These are phyloP conservation scores for Coregonus ussuriensis DNA, from an alignment of 2,797 vertebrate species.

Conservation along the genomic window DNA sequence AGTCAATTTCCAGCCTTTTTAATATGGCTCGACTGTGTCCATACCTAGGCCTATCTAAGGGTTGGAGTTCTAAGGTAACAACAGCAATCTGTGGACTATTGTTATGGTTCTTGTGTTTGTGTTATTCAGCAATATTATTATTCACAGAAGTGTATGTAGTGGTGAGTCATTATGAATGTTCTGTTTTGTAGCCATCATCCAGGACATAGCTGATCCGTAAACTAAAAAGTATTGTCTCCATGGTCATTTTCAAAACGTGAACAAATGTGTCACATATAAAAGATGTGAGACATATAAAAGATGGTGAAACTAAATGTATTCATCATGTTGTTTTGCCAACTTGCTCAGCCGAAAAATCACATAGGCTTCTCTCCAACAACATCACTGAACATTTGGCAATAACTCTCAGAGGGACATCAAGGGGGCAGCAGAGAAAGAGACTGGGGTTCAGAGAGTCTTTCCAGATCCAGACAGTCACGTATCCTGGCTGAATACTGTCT, in stretches of 20 bases:
- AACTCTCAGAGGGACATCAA: constrained; percentile 69
- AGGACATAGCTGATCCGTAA: constrained; percentile 66
- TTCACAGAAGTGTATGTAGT: constrained; percentile 44
- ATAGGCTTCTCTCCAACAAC: constrained; percentile 66
- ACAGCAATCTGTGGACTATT: constrained; percentile 57
- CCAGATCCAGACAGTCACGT: constrained; percentile 70
- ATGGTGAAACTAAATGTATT: constrained; percentile 60
- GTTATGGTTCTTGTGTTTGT: constrained; percentile 70
- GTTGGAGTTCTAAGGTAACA: constrained; percentile 71
- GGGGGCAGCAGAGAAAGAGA: constrained; percentile 59
- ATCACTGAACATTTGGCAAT: constrained; percentile 67
- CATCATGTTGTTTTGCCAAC: constrained; percentile 75
- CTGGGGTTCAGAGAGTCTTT: constrained; percentile 62
- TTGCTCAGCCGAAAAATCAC: constrained; percentile 71
- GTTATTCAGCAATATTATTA: constrained; percentile 65
- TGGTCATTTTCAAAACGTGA: constrained; percentile 68
- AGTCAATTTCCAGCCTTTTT: constrained; percentile 75
- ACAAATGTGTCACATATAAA: constrained; percentile 63
- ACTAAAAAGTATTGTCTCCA: constrained; percentile 66
- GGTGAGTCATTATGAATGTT: constrained; percentile 69
- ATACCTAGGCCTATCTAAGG: constrained; percentile 65
- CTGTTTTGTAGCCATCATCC: constrained; percentile 66
- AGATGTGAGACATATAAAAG: constrained; percentile 23
- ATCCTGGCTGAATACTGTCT: constrained; percentile 62
- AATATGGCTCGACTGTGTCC: constrained; percentile 62